phyloP scores from a whole-genome alignment of 1,140 invertebrate species.

The Ostrea edulis region DNA sequence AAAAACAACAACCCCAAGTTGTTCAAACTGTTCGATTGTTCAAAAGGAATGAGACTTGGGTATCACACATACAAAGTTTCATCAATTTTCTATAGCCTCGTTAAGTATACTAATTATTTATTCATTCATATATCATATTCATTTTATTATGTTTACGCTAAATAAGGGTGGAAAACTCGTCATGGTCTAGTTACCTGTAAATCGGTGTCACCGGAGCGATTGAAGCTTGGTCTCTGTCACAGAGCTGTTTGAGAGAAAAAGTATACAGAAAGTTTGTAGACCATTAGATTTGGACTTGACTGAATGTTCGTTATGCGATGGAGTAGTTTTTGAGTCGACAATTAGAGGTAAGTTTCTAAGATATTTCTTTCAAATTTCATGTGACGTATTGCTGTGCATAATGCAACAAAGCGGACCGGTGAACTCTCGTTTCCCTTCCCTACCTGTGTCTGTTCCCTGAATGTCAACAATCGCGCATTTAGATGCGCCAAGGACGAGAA shows the following conservation, averaged over 20 bases:
- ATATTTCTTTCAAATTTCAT: neutral
- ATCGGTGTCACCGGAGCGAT: conserved; percentile 28
- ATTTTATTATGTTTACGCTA: neutral
- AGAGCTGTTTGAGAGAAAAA: conserved; percentile 23
- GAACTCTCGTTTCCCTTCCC: neutral
- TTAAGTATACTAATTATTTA: too few relatives aligned
- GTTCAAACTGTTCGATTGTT: too few relatives aligned
- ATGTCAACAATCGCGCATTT: conserved; percentile 9
- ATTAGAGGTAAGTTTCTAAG: neutral
- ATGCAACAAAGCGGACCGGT: neutral
- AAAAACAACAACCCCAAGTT: too few relatives aligned
- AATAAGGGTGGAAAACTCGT: conserved; percentile 18
- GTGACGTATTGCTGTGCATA: neutral
- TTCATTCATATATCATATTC: too few relatives aligned
- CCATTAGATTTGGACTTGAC: neutral
- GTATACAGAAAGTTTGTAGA: conserved; percentile 1
- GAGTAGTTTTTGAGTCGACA: neutral
- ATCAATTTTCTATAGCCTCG: too few relatives aligned
- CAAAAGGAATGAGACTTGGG: too few relatives aligned
- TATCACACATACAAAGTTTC: too few relatives aligned
- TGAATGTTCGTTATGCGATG: neutral
- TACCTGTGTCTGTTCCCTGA: neutral
- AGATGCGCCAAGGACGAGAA: neutral
- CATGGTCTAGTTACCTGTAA: conserved; percentile 24
- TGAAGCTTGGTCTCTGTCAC: conserved; percentile 7